Percentiles rank a stretch among this genome's conserved stretches.
Conservation (phyloP, 2,888 invertebrate genomes). For the Brachylomia viminalis region DNA sequence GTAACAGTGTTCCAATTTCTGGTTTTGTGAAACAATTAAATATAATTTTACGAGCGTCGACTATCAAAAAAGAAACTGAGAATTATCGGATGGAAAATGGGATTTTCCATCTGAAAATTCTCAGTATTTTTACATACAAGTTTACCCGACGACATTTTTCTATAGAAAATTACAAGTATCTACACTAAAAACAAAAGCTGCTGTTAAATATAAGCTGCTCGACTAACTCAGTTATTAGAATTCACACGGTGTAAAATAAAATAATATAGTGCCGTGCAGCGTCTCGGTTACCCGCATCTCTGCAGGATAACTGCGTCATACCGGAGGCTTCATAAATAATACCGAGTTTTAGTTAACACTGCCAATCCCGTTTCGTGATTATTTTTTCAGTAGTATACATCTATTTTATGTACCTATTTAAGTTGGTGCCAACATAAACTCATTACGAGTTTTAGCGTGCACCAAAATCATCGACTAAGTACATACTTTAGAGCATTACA, state of each 20-base stretch:
- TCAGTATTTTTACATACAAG: no score
- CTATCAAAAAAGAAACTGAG: no score
- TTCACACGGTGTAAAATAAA: constrained; percentile 20
- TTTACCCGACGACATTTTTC: neutral
- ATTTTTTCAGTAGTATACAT: no score
- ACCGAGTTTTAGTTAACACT: constrained; percentile 21
- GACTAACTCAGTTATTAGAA: constrained; percentile 41
- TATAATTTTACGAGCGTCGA: neutral
- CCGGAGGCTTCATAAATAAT: constrained; percentile 25
- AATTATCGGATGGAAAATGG: no score
- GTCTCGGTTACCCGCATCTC: constrained; percentile 22
- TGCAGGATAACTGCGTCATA: constrained; percentile 27
- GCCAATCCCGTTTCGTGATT: neutral
- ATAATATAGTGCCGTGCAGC: constrained; percentile 20
- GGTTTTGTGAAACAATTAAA: neutral
- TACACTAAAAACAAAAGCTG: neutral
- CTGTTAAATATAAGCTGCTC: neutral
- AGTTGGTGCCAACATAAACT: no score
- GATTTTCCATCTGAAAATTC: no score
- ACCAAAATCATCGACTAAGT: no score
- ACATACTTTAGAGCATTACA: no score
- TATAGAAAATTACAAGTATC: neutral
- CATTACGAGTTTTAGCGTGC: no score
- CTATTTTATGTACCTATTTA: no score
- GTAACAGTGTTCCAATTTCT: no score